Evolutionary conservation across 2,888 invertebrate species (phyloP).

Genomic region (Danaus chrysippus): DNA sequence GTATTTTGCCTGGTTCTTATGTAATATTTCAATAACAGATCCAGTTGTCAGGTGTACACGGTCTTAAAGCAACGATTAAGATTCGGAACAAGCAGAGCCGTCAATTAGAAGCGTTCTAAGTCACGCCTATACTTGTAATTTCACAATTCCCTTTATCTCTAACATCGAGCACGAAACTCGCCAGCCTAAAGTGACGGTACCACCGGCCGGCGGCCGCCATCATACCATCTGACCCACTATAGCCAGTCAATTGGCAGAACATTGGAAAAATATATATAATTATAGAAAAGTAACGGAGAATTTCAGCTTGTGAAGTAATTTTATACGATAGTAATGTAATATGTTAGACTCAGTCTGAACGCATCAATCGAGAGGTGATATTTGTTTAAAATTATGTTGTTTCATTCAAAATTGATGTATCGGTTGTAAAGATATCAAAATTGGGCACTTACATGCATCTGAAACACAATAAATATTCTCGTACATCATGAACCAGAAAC

Average conservation of each 20-base stretch:
- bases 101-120: constrained; percentile 7
- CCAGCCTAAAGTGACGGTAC: not conserved
- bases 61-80: constrained; percentile 1
- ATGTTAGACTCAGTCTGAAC: too few species aligned
- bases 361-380: too few species aligned
- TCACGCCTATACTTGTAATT: constrained; percentile 6
- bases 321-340: too few species aligned
- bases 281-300: too few species aligned
- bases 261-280: not conserved
- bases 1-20: too few species aligned
- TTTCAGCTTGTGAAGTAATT: too few species aligned
- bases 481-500: not conserved
- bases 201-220: not conserved
- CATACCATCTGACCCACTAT: constrained; percentile 1
- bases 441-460: not conserved
- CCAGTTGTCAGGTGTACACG: not conserved
- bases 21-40: not conserved
- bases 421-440: not conserved
- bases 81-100: constrained; percentile 6
- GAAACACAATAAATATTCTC: not conserved
- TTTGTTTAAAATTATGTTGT: too few species aligned
- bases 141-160: constrained; percentile 6
- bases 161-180: not conserved
- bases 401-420: too few species aligned
- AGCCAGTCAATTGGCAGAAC: not conserved